Evolutionary conservation across 2,888 invertebrate species (phyloP), one percentile per base, ranked within the genome.

Genomic region (Lepidochitona cinerea): DNA sequence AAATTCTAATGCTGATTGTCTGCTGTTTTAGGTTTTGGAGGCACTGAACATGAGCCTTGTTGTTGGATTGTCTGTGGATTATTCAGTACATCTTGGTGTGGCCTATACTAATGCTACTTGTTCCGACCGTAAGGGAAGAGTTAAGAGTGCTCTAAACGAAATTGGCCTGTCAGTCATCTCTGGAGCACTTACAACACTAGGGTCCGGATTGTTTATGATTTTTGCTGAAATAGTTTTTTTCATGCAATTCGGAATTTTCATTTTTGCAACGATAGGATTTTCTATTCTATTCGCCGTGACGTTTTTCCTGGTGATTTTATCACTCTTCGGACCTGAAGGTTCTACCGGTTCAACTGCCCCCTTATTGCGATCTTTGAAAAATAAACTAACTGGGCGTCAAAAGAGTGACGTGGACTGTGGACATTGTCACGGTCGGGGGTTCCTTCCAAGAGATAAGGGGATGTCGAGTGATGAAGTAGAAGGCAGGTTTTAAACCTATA

Each of bases 21-120:
- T 32, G 2, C 4, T 59, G 32, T 59, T 29, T 59, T 26, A 59
- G 86, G 81, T 85, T 5, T 70, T 86, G 70, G 87, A 87, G 65
- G 84, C 85, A 0, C 76, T 86, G 64, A 87, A 86, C 69, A 69
- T 86, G 37, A 82, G 82, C 37, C 80, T 87, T 75, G 83, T 87
- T 0, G 87, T 85, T 4, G 85, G 85, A 14, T 75, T 87, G 4
- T 83, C 87, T 1, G 84, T 87, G 18, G 87, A 87, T 70, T 85
- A 87, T 64, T 79, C 85, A 1, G 87, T 87, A 5, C 87, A 87
- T 74, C 74, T 87, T 18, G 86, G 85, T 14, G 86, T 86, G 66
- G 85, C 83, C 14, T 87, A 87, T 74, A 74, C 78, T 59, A 74
- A 79, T 70, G 79, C 85, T 1, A 74, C 77, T 7, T 75, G 72